Percentiles rank a stretch among this genome's conserved stretches.
Evolutionary conservation across 2,113 vertebrate species (phyloP).

Genomic region (Carettochelys insculpta): DNA sequence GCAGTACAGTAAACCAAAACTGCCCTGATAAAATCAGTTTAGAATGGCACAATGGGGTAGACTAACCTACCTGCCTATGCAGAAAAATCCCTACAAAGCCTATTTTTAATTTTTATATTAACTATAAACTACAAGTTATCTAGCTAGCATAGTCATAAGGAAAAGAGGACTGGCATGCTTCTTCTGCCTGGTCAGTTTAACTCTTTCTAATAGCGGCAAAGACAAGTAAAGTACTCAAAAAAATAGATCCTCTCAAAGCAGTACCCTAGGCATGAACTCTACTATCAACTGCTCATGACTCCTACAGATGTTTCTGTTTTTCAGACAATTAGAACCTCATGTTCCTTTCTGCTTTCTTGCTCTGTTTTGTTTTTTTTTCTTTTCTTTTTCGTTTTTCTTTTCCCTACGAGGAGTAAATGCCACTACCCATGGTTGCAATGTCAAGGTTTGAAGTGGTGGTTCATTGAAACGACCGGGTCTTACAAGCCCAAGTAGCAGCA

Average conservation of each 20-base stretch:
- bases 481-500: background rate
- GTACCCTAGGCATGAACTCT: constrained; percentile 72
- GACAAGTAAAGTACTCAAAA: constrained; percentile 18
- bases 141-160: background rate
- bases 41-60: background rate
- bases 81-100: background rate
- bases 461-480: constrained; percentile 17
- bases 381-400: background rate
- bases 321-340: constrained; percentile 73
- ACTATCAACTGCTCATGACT: constrained; percentile 74
- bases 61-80: background rate
- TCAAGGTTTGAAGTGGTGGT: constrained; percentile 66
- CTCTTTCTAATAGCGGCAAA: constrained; percentile 33
- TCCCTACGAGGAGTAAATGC: constrained; percentile 55
- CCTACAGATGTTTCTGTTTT: constrained; percentile 74
- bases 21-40: background rate
- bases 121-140: background rate
- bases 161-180: constrained; percentile 1
- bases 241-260: constrained; percentile 51
- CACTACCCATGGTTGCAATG: constrained; percentile 57
- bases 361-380: background rate
- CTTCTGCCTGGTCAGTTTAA: constrained; percentile 16
- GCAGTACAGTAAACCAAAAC: background rate
- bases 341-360: constrained; percentile 26
- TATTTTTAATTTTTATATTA: background rate